A percentile compares a stretch with the other conserved stretches of the same genome.
phyloP scores from a whole-genome alignment of 2,113 vertebrate species.

The Eptesicus fuscus region DNA sequence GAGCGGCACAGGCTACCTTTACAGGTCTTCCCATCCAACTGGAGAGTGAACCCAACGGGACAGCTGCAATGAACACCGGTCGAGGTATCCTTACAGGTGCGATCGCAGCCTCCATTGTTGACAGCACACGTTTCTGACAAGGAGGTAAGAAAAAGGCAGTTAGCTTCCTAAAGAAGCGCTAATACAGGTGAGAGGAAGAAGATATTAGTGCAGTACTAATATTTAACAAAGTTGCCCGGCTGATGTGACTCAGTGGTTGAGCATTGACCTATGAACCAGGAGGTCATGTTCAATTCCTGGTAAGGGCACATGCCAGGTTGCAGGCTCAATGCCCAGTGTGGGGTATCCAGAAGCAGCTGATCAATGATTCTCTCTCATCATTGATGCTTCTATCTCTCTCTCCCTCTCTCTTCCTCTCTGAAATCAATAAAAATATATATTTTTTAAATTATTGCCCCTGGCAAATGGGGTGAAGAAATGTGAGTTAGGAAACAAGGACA shows the following conservation, averaged over 20 bases:
- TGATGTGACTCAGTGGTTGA: too few species aligned
- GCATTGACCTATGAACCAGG: too few species aligned
- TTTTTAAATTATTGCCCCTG: not conserved
- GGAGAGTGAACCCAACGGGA: constrained; percentile 93
- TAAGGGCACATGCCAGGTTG: too few species aligned
- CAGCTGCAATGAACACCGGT: constrained; percentile 98
- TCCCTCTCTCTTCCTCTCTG: too few species aligned
- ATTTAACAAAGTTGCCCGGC: not conserved
- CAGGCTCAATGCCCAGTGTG: too few species aligned
- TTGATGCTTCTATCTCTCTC: too few species aligned
- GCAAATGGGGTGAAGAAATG: not conserved
- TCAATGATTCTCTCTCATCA: too few species aligned
- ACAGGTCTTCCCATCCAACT: constrained; percentile 95
- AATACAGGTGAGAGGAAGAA: not conserved
- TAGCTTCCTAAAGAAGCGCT: not conserved
- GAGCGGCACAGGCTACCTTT: constrained; percentile 85
- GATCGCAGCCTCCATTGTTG: constrained; percentile 98
- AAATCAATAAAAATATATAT: too few species aligned
- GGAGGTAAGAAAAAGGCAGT: constrained; percentile 37
- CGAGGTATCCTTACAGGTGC: constrained; percentile 97
- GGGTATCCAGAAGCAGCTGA: too few species aligned
- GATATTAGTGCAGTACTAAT: not conserved
- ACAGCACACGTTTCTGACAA: constrained; percentile 95
- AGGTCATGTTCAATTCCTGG: too few species aligned
- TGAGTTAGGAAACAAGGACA: not conserved